Evolutionary conservation across 2,888 invertebrate species (phyloP), one percentile per base, ranked within the genome.

Genomic region (Tetragonisca angustula): DNA sequence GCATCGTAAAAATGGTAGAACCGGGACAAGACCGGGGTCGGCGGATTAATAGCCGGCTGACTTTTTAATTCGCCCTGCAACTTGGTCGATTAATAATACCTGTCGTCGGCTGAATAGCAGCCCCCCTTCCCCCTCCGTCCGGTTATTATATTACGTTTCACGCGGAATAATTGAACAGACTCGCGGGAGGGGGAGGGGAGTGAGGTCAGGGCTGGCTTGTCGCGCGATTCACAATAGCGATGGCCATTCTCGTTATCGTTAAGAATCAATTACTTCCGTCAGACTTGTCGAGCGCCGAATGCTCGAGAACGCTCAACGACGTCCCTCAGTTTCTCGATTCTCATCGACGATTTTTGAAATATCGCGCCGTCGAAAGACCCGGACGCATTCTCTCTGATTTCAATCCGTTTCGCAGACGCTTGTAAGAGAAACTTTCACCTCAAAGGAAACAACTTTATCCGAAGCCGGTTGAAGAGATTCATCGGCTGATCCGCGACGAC

Each of bases 81-180:
- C 77, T 83, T 83, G 27, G 83, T 72, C 83, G 83, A 83, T 83
- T 83, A 83, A 83, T 83, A 76, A 76, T 76, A 56, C 71, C 80
- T 64, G 83, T 76, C 81, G 67, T n/a, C 50, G 61, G 50, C 21
- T 59, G 83, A 68, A 75, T 80, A 49, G 64, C 59, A 52, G 52
- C n/a, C n/a, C 36, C 36, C 36, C 36, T 36, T 0, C 36, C 36
- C 36, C 32, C 32, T 4, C 0, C 32, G 4, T 32, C 43, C 43
- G 56, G 74, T 82, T 82, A 79, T 81, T 69, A 54, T 62, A 54
- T 78, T 67, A 70, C 62, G 43, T 64, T 68, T 79, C 68, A 24
- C 21, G 68, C 17, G 68, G 61, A 64, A 81, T 73, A 81, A 79
- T 79, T 64, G 79, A 79, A 68, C 32, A 50, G 62, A 52, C 21